Percentiles rank a stretch among this genome's conserved stretches.
These are phyloP conservation scores for Epistrophe grossulariae DNA, from an alignment of 2,888 invertebrate genomes.

Conservation along the genomic window DNA sequence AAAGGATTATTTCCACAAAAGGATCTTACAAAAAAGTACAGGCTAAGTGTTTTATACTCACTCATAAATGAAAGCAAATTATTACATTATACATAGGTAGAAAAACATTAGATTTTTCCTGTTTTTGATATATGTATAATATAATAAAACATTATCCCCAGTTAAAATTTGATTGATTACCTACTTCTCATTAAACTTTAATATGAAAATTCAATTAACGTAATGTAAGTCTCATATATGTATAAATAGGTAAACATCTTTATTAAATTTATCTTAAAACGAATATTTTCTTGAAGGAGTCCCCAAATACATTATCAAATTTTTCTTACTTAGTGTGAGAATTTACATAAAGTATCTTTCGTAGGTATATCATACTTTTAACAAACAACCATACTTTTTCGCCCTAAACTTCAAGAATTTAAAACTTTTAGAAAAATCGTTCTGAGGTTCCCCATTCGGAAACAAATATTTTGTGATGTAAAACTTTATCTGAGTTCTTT, in stretches of 20 bases:
- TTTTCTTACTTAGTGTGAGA: not conserved
- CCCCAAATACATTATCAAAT: not conserved
- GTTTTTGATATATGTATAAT: not conserved
- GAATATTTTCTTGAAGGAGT: not conserved
- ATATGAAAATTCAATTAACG: not conserved
- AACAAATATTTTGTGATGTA: no score
- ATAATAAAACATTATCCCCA: no score
- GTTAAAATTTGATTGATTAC: not conserved
- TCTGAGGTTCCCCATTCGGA: no score
- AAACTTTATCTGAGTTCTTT: no score
- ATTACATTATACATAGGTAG: not conserved
- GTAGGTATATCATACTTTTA: no score
- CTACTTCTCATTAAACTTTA: no score
- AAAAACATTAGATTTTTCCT: not conserved
- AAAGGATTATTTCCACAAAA: conserved; percentile 20
- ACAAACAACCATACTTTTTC: no score
- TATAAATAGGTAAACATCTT: not conserved
- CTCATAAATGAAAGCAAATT: not conserved
- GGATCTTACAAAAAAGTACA: conserved; percentile 1
- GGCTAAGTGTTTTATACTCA: not conserved
- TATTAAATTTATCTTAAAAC: not conserved
- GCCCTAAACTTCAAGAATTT: no score
- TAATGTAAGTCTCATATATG: not conserved
- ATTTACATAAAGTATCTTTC: no score
- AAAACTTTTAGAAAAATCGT: no score